These are phyloP conservation scores for Danaus chrysippus DNA, from an alignment of 2,888 invertebrate genomes.

Conservation along the genomic window DNA sequence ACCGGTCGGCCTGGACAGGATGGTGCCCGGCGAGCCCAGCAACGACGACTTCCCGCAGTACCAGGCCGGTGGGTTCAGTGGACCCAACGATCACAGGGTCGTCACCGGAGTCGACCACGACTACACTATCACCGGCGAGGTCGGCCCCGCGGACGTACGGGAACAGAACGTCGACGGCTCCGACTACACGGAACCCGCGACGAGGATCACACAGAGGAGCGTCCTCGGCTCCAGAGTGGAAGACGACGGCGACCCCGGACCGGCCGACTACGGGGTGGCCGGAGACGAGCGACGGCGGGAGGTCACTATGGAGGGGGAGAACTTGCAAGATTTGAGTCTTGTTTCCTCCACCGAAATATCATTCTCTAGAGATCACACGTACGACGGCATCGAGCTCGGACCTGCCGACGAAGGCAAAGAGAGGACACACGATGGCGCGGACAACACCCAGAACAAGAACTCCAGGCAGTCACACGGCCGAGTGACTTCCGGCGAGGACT, in stretches of 20 bases:
- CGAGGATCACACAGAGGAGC: conserved; percentile 50
- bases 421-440: conserved; percentile 51
- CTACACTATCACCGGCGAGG: conserved; percentile 49
- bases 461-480: conserved; percentile 56
- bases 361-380: conserved; percentile 68
- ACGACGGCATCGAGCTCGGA: conserved; percentile 68
- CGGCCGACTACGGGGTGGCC: conserved; percentile 48
- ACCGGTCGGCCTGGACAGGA: conserved; percentile 78
- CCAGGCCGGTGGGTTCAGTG: conserved; percentile 54
- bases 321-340: conserved; percentile 68
- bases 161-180: conserved; percentile 71
- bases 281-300: conserved; percentile 72
- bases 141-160: conserved; percentile 55
- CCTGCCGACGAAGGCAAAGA: conserved; percentile 47
- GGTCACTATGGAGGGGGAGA: conserved; percentile 80
- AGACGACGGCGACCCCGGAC: conserved; percentile 43
- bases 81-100: conserved; percentile 70
- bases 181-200: conserved; percentile 59
- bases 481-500: conserved; percentile 66
- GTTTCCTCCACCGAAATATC: conserved; percentile 57
- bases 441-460: conserved; percentile 50
- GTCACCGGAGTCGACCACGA: conserved; percentile 78
- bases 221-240: conserved; percentile 53
- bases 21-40: conserved; percentile 82
- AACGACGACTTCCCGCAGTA: conserved; percentile 66